Conservation (phyloP, 1,140 invertebrate species). For the Ips typographus region DNA sequence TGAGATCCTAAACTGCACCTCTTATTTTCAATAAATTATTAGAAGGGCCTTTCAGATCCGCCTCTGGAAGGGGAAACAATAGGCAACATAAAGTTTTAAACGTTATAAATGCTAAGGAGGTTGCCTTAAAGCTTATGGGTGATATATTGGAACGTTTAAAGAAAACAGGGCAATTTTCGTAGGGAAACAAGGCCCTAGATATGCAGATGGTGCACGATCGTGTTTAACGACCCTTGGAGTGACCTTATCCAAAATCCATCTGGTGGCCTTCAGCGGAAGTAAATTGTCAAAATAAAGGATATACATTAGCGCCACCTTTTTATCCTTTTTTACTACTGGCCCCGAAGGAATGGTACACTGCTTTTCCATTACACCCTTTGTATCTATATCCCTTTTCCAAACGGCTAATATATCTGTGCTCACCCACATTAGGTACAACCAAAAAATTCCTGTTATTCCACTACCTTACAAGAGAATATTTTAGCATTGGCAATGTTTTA, state of each 20-base stretch:
- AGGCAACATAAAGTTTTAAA: conserved; percentile 1
- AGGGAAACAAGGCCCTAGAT: conserved; percentile 17
- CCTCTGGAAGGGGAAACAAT: background rate
- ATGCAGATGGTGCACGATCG: conserved; percentile 32
- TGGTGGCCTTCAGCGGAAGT: conserved; percentile 24
- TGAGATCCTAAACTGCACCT: too few species aligned
- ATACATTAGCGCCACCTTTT: conserved; percentile 32
- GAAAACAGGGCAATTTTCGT: conserved; percentile 23
- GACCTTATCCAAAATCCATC: conserved; percentile 34
- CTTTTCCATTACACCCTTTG: conserved; percentile 35
- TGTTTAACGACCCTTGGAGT: conserved; percentile 30
- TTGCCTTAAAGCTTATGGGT: conserved; percentile 11
- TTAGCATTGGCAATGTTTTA: too few species aligned
- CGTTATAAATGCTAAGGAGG: background rate
- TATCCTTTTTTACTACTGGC: conserved; percentile 30
- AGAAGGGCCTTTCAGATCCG: background rate
- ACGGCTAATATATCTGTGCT: conserved; percentile 32
- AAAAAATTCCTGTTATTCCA: conserved; percentile 4
- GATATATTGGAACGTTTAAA: conserved; percentile 18
- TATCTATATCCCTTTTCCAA: conserved; percentile 32
- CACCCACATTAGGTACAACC: conserved; percentile 26
- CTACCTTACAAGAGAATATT: too few species aligned
- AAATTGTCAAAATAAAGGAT: conserved; percentile 34
- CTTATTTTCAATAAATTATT: background rate
- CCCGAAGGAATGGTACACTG: conserved; percentile 29